Evolutionary conservation across 2,888 invertebrate species (phyloP).

Genomic region (Phlogophora meticulosa): DNA sequence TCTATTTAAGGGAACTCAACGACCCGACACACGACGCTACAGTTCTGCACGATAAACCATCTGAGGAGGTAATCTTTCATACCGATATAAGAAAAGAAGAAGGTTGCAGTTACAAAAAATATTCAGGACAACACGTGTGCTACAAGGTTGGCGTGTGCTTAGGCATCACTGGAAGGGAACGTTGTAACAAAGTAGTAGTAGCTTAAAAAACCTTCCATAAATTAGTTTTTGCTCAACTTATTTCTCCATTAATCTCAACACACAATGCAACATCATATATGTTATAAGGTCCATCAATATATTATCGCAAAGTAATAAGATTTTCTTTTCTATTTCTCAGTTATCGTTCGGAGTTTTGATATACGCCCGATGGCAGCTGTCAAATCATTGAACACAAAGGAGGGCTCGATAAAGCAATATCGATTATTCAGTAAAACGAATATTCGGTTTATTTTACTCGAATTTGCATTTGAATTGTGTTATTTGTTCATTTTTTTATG

Average conservation of each 20-base stretch:
- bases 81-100: too few relatives aligned
- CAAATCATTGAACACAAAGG: conserved; percentile 59
- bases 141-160: too few relatives aligned
- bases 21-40: too few relatives aligned
- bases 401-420: conserved; percentile 46
- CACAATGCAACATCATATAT: conserved; percentile 32
- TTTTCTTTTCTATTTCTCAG: conserved; percentile 52
- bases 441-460: conserved; percentile 53
- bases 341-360: conserved; percentile 49
- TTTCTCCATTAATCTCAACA: conserved; percentile 28
- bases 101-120: too few relatives aligned
- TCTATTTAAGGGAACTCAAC: too few relatives aligned
- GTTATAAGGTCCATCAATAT: conserved; percentile 19
- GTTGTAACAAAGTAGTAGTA: background rate
- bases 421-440: conserved; percentile 57
- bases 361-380: conserved; percentile 61
- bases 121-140: background rate
- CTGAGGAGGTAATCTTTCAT: too few relatives aligned
- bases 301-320: conserved; percentile 41
- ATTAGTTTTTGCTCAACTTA: conserved; percentile 12
- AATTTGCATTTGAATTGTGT: conserved; percentile 49
- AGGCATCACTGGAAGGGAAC: background rate
- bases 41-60: too few relatives aligned
- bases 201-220: background rate
- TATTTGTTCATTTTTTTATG: conserved; percentile 22